Evolutionary conservation across 1,140 invertebrate species (phyloP).

Genomic region (Diprion similis): DNA sequence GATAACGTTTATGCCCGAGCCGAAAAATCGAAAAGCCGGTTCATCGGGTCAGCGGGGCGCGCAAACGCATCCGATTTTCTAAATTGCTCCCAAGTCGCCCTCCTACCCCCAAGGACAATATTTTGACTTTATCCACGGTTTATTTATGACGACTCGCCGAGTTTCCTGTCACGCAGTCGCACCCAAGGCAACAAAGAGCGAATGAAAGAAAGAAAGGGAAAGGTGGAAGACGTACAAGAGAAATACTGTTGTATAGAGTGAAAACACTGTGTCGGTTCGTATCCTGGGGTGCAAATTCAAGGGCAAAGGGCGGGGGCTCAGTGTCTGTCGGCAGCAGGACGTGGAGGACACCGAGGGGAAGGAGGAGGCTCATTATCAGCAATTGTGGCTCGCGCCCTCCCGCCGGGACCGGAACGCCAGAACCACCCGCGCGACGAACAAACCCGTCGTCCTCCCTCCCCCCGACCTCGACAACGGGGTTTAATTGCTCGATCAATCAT

Average conservation of each 20-base stretch:
- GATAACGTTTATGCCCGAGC: too few relatives aligned
- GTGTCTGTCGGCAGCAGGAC: slow-evolving; percentile 42
- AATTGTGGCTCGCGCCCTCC: slow-evolving; percentile 53
- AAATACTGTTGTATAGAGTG: neutral
- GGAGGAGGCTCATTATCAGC: slow-evolving; percentile 57
- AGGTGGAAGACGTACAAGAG: neutral
- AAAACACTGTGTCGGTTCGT: neutral
- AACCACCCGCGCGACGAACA: slow-evolving; percentile 37
- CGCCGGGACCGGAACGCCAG: slow-evolving; percentile 43
- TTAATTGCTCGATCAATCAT: slow-evolving; percentile 62
- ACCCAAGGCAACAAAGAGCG: neutral
- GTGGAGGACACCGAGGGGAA: neutral
- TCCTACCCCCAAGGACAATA: too few relatives aligned
- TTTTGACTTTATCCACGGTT: too few relatives aligned
- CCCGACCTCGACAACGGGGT: slow-evolving; percentile 47
- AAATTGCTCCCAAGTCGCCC: too few relatives aligned
- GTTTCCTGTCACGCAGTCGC: too few relatives aligned
- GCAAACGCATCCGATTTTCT: too few relatives aligned
- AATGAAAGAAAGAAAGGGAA: neutral
- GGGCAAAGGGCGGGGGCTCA: neutral
- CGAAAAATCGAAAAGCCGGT: too few relatives aligned
- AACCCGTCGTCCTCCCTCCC: slow-evolving; percentile 24
- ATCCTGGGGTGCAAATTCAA: slow-evolving; percentile 3
- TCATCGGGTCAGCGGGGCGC: too few relatives aligned
- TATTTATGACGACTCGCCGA: too few relatives aligned